Evolutionary conservation across 35 echinoderm and acorn worm genomes (phyloP).

Genomic region (Stichopus chloronotus): DNA sequence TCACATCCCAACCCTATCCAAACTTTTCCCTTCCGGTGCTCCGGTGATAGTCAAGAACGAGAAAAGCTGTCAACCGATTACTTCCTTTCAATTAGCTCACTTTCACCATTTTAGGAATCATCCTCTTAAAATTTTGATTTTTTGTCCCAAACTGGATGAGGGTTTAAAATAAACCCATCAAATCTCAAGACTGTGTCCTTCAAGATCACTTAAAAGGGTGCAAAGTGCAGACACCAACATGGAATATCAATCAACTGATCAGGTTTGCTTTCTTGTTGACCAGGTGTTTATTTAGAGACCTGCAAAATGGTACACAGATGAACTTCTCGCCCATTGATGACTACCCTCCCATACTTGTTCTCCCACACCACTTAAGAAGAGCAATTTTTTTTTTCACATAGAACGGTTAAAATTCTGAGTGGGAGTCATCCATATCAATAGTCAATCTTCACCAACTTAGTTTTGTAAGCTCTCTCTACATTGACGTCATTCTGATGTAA

Average conservation of each 20-base stretch:
- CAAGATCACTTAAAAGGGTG: not conserved
- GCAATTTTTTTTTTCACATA: not conserved
- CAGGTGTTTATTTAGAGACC: not conserved
- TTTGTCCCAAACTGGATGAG: too few relatives aligned
- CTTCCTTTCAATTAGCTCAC: too few relatives aligned
- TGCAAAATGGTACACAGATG: not conserved
- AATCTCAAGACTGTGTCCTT: not conserved
- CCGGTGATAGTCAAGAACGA: too few relatives aligned
- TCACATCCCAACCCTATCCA: too few relatives aligned
- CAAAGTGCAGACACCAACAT: not conserved
- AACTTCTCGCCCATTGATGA: not conserved
- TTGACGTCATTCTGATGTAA: constrained; percentile 49
- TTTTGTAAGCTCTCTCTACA: not conserved
- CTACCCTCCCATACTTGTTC: not conserved
- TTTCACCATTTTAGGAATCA: too few relatives aligned
- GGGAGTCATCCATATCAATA: not conserved
- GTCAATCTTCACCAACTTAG: not conserved
- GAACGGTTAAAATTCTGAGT: not conserved
- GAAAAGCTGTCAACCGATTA: too few relatives aligned
- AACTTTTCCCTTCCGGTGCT: too few relatives aligned
- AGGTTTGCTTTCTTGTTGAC: not conserved
- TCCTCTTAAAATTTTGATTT: too few relatives aligned
- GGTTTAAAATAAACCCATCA: too few relatives aligned
- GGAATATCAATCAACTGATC: not conserved
- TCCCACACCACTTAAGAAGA: not conserved